phyloP scores from a whole-genome alignment of 2,113 vertebrate genomes.

The Grammomys dolichurus region DNA sequence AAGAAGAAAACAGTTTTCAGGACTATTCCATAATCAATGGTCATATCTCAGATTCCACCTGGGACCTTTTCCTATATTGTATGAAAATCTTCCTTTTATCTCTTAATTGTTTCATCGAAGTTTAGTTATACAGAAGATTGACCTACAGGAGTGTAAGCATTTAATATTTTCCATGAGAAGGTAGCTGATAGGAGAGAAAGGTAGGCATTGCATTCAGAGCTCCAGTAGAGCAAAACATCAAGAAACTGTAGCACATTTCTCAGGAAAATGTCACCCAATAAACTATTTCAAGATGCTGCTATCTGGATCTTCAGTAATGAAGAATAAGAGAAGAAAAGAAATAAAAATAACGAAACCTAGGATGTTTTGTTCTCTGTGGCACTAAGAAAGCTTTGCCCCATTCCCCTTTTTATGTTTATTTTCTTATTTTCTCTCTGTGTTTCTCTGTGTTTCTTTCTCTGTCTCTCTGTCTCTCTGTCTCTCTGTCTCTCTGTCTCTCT shows the following conservation, averaged over 20 bases:
- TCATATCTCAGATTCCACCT: not conserved
- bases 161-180: not conserved
- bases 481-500: not conserved
- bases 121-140: not conserved
- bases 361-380: not conserved
- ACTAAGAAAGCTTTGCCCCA: not conserved
- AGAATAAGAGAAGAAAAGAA: not conserved
- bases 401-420: not conserved
- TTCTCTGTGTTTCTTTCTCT: not conserved
- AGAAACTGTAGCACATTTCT: not conserved
- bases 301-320: not conserved
- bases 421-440: not conserved
- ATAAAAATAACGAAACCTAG: not conserved
- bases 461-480: not conserved
- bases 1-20: not conserved
- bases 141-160: not conserved
- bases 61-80: not conserved
- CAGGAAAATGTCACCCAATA: not conserved
- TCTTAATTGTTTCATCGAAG: not conserved
- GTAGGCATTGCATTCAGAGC: not conserved
- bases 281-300: not conserved
- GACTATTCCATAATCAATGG: not conserved
- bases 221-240: not conserved
- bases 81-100: not conserved
- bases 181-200: fast-evolving